Evolutionary conservation across 2,113 vertebrate species (phyloP).

Genomic region (Candoia aspera): DNA sequence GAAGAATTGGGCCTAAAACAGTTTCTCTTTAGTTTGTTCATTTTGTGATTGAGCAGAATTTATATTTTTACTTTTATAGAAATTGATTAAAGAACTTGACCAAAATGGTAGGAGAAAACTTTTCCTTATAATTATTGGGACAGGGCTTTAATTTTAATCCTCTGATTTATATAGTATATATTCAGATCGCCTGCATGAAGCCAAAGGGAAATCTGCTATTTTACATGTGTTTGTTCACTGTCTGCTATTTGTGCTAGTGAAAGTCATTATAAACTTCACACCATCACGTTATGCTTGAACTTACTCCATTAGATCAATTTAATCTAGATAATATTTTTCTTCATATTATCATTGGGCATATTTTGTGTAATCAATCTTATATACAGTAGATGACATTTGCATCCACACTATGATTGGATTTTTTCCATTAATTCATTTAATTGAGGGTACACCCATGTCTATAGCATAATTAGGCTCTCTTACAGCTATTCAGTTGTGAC

Average conservation of each 20-base stretch:
- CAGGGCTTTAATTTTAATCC: neutral
- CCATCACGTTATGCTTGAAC: neutral
- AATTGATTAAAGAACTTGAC: neutral
- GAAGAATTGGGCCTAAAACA: neutral
- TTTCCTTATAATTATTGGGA: neutral
- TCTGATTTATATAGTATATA: neutral
- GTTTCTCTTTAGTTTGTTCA: no score
- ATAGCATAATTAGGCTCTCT: neutral
- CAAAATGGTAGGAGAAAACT: neutral
- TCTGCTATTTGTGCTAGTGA: neutral
- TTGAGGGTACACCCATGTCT: neutral
- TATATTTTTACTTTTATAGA: no score
- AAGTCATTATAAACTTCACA: neutral
- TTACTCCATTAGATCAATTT: conserved; percentile 2
- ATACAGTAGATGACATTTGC: neutral
- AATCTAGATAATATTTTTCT: neutral
- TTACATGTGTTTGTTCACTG: neutral
- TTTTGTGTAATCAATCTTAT: neutral
- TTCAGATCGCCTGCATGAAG: neutral
- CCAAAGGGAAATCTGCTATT: neutral
- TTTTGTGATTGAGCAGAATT: neutral
- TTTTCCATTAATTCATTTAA: neutral
- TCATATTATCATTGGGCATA: neutral
- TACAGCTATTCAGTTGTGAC: neutral
- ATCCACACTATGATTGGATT: neutral